Evolutionary conservation across 2,888 invertebrate species (phyloP).

Genomic region (Dolichomitus sp.): DNA sequence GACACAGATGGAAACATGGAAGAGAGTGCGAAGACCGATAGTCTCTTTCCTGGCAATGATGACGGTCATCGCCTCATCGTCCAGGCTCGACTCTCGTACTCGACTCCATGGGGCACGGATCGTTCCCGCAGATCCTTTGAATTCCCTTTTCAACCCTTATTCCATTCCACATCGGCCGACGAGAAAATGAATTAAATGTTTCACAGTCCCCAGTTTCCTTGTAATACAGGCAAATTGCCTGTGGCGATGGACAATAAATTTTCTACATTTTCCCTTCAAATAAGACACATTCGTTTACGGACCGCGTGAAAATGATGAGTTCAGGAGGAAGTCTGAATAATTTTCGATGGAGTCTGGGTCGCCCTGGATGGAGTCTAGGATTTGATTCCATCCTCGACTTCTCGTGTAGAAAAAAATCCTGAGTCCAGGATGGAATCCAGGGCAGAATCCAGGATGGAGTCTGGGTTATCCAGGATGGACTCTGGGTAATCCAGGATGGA

Average conservation of each 20-base stretch:
- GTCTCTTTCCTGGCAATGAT: constrained; percentile 52
- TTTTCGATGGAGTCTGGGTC: too few species aligned
- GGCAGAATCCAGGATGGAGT: too few species aligned
- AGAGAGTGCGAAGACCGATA: constrained; percentile 30
- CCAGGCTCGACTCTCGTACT: not conserved
- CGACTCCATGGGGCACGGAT: constrained; percentile 12
- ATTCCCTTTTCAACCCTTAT: constrained; percentile 56
- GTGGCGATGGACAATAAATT: constrained; percentile 20
- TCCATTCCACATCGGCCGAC: constrained; percentile 21
- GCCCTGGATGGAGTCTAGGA: too few species aligned
- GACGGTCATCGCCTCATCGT: constrained; percentile 44
- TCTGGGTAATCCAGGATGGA: too few species aligned
- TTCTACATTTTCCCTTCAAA: constrained; percentile 1
- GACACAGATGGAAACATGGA: constrained; percentile 24
- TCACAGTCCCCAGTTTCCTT: constrained; percentile 54
- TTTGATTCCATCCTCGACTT: too few species aligned
- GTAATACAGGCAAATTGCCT: constrained; percentile 50
- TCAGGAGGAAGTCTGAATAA: too few species aligned
- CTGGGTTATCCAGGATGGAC: too few species aligned
- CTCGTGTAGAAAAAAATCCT: too few species aligned
- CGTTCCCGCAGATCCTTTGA: constrained; percentile 38
- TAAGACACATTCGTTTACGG: constrained; percentile 34
- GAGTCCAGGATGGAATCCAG: too few species aligned
- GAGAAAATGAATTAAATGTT: constrained; percentile 66
- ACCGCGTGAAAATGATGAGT: too few species aligned